Evolutionary conservation across 2,113 vertebrate genomes (phyloP).

Genomic region (Salvelinus alpinus): DNA sequence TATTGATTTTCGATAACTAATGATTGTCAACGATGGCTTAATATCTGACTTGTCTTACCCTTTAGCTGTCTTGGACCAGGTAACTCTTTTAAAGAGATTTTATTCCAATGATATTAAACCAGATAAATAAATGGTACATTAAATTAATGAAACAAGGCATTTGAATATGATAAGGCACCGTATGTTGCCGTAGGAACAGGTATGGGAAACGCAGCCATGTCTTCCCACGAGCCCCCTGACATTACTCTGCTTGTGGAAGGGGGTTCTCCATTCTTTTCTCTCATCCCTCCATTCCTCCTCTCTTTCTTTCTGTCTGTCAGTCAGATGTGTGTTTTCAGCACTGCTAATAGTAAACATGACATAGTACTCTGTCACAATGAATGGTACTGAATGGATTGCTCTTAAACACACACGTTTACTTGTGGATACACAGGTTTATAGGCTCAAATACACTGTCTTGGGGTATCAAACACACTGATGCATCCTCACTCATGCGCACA

Average conservation of each 20-base stretch:
- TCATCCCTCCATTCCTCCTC: constrained; percentile 49
- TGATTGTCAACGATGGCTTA: no score
- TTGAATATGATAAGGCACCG: no score
- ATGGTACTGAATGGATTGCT: not conserved
- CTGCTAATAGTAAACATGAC: no score
- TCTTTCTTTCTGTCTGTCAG: not conserved
- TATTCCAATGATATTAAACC: not conserved
- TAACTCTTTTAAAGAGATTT: not conserved
- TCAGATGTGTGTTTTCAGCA: not conserved
- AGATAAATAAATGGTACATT: not conserved
- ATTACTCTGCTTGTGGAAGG: constrained; percentile 27
- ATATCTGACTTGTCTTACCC: not conserved
- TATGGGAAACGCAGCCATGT: constrained; percentile 61
- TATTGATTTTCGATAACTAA: no score
- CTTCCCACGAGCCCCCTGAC: constrained; percentile 30
- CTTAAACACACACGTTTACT: not conserved
- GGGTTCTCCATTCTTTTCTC: constrained; percentile 42
- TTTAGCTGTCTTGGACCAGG: not conserved
- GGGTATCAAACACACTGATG: not conserved
- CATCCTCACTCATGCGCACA: not conserved
- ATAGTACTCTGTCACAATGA: no score
- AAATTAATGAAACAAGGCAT: not conserved
- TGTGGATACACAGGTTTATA: no score
- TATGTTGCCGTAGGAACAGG: constrained; percentile 29
- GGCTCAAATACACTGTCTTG: not conserved